Percentiles rank a stretch among this genome's conserved stretches.
Evolutionary conservation across 92 coral and sea anemone genomes (phyloP).

Genomic region (Palythoa grandis): DNA sequence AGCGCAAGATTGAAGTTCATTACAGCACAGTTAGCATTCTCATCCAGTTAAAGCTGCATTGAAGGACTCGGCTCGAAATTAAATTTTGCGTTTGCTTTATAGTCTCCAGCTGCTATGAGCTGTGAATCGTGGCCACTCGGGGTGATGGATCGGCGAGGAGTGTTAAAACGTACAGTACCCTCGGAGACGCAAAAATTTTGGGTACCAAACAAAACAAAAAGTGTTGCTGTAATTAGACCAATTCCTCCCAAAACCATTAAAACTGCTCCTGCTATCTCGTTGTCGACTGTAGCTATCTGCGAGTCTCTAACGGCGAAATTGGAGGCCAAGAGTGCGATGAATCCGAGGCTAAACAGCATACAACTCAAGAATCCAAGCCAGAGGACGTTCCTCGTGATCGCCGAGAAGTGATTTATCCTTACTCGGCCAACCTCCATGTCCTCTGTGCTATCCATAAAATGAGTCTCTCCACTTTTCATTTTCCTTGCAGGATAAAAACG

Average conservation of each 20-base stretch:
- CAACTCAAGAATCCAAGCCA: conserved; percentile 35
- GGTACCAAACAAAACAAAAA: conserved; percentile 39
- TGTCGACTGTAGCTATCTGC: conserved; percentile 8
- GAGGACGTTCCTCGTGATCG: conserved; percentile 37
- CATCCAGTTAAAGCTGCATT: neutral
- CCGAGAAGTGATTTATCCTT: conserved; percentile 35
- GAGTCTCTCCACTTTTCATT: neutral
- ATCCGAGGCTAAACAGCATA: conserved; percentile 34
- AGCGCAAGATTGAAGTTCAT: too few relatives aligned
- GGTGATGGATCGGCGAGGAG: conserved; percentile 3
- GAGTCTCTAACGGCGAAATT: neutral
- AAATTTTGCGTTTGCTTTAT: neutral
- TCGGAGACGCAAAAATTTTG: conserved; percentile 41
- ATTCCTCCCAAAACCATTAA: conserved; percentile 35
- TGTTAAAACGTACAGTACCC: conserved; percentile 34
- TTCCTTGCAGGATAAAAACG: neutral
- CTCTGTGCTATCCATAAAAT: neutral
- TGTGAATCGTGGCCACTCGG: neutral
- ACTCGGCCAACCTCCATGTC: conserved; percentile 24
- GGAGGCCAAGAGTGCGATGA: conserved; percentile 35
- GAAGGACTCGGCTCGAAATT: conserved; percentile 19
- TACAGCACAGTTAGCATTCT: neutral
- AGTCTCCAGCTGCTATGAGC: neutral
- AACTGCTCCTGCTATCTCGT: conserved; percentile 21
- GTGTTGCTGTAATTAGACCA: conserved; percentile 15